Conservation (phyloP, 2,113 vertebrate genomes). For the Drymodes brunneopygia region DNA sequence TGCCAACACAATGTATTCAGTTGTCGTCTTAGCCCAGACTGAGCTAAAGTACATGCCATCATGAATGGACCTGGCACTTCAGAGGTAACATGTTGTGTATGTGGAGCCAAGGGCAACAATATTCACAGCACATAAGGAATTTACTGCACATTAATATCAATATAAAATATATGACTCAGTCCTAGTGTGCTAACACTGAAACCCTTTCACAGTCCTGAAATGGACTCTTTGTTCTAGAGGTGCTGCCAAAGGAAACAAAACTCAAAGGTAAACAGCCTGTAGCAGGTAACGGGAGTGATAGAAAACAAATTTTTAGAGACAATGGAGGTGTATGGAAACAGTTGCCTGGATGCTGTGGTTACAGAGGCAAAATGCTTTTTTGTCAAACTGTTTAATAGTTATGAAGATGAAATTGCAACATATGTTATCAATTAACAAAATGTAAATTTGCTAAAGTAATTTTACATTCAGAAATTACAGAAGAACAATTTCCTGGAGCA, state of each 20-base stretch:
- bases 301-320: neutral
- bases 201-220: neutral
- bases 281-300: neutral
- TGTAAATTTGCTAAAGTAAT: conserved; percentile 7
- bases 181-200: neutral
- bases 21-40: neutral
- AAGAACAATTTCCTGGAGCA: conserved; percentile 22
- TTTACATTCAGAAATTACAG: conserved; percentile 17
- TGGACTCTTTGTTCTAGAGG: neutral
- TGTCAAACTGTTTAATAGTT: neutral
- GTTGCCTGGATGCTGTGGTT: neutral
- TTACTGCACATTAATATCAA: neutral
- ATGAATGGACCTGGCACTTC: neutral
- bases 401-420: conserved; percentile 11
- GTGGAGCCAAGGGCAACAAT: neutral
- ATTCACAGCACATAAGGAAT: neutral
- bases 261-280: neutral
- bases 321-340: neutral
- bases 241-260: conserved; percentile 9
- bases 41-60: neutral
- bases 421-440: conserved; percentile 36
- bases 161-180: neutral
- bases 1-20: neutral
- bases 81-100: neutral
- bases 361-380: neutral